A percentile compares a stretch with the other conserved stretches of the same genome.
phyloP scores from a whole-genome alignment of 1,140 invertebrate species.

The Steinernema khuongi region DNA sequence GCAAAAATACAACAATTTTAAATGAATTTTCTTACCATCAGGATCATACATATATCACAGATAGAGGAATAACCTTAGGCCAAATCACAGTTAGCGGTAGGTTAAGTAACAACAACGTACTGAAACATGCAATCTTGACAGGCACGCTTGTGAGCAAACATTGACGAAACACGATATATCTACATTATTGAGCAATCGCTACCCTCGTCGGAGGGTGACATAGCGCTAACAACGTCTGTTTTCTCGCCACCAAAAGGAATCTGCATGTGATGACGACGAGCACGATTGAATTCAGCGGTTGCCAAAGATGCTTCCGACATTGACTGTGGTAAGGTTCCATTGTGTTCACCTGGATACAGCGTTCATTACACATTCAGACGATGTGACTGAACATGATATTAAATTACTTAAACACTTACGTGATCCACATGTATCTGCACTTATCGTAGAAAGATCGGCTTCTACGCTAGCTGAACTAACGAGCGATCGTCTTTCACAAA shows the following conservation, averaged over 20 bases:
- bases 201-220: background rate
- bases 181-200: constrained; percentile 12
- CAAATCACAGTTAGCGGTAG: too few species aligned
- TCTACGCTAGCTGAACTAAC: constrained; percentile 11
- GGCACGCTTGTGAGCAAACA: too few species aligned
- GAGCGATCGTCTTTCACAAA: constrained; percentile 17
- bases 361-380: background rate
- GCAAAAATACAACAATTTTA: too few species aligned
- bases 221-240: background rate
- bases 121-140: too few species aligned
- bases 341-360: background rate
- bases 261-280: background rate
- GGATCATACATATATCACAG: too few species aligned
- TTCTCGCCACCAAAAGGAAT: background rate
- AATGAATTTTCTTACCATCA: too few species aligned
- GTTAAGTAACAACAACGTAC: too few species aligned
- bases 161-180: too few species aligned
- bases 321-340: background rate
- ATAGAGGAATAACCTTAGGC: too few species aligned
- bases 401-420: background rate
- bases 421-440: background rate
- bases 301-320: background rate
- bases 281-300: background rate
- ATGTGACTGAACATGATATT: background rate
- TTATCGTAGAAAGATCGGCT: background rate